Percentiles rank a stretch among this genome's conserved stretches.
phyloP scores from a whole-genome alignment of 2,797 vertebrate genomes.

The Hoplostethus atlanticus region DNA sequence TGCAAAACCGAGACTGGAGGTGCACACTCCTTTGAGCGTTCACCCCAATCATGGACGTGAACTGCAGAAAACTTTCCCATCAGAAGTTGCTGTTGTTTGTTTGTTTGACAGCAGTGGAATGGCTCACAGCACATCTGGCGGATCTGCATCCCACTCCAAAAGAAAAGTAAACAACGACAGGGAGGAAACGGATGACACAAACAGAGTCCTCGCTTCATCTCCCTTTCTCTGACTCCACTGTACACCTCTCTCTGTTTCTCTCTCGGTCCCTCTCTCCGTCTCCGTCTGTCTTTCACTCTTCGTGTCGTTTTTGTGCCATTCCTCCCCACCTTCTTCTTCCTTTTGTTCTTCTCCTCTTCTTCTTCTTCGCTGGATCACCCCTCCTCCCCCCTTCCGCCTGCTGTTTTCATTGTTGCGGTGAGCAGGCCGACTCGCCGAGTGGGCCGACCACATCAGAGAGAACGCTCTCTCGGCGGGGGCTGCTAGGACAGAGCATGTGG shows the following conservation, averaged over 20 bases:
- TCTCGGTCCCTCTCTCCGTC: neutral
- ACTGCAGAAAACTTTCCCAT: conserved; percentile 40
- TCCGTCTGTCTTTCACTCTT: neutral
- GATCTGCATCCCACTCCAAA: conserved; percentile 45
- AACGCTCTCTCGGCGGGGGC: conserved; percentile 55
- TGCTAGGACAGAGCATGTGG: conserved; percentile 71
- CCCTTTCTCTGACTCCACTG: neutral
- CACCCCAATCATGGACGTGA: conserved; percentile 4
- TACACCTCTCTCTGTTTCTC: neutral
- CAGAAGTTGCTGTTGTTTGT: conserved; percentile 33
- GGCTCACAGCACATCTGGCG: conserved; percentile 52
- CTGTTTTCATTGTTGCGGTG: conserved; percentile 63
- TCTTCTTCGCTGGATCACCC: neutral
- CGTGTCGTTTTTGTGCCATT: no score
- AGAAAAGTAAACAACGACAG: conserved; percentile 38
- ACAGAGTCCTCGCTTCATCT: conserved; percentile 29
- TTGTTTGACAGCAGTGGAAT: conserved; percentile 29
- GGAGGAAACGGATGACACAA: conserved; percentile 32
- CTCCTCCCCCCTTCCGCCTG: conserved; percentile 38
- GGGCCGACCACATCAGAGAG: conserved; percentile 53
- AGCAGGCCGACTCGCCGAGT: conserved; percentile 37
- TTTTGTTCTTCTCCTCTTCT: conserved; percentile 37
- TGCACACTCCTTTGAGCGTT: neutral
- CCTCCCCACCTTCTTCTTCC: conserved; percentile 27
- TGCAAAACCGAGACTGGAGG: neutral